Evolutionary conservation across 2,888 invertebrate genomes (phyloP).

Genomic region (Iphiclides podalirius): DNA sequence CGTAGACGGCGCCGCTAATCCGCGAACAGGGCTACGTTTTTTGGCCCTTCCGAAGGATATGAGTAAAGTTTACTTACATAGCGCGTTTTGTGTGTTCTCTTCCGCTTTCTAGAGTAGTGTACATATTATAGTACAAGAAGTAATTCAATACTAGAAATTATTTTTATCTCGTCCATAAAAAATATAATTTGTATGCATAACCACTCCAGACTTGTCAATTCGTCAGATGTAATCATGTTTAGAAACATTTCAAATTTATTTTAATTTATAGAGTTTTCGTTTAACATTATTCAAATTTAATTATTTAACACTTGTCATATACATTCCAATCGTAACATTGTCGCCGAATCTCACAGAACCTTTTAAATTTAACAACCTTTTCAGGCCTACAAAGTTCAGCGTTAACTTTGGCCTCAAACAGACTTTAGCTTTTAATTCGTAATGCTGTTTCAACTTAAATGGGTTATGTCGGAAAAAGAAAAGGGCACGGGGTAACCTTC

Average conservation of each 20-base stretch:
- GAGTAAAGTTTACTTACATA: neutral
- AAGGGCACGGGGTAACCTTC: neutral
- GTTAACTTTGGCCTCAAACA: conserved; percentile 9
- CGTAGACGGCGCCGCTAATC: conserved; percentile 9
- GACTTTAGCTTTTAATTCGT: conserved; percentile 14
- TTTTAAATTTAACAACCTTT: conserved; percentile 11
- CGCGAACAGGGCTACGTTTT: conserved; percentile 9
- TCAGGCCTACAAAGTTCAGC: conserved; percentile 3
- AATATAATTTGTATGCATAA: no score
- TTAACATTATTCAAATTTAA: no score
- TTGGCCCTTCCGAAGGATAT: neutral
- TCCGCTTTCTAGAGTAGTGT: no score
- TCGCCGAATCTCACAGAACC: neutral
- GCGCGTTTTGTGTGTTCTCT: neutral
- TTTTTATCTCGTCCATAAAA: no score
- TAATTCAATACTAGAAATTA: no score
- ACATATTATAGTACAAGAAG: no score
- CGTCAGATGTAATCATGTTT: no score
- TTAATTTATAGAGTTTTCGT: no score
- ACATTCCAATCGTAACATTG: neutral
- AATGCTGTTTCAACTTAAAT: conserved; percentile 17
- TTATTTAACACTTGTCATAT: no score
- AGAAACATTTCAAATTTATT: no score
- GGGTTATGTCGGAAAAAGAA: conserved; percentile 16
- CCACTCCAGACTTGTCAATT: no score